phyloP scores from a whole-genome alignment of 1,140 invertebrate species.

The Drosophila tani region DNA sequence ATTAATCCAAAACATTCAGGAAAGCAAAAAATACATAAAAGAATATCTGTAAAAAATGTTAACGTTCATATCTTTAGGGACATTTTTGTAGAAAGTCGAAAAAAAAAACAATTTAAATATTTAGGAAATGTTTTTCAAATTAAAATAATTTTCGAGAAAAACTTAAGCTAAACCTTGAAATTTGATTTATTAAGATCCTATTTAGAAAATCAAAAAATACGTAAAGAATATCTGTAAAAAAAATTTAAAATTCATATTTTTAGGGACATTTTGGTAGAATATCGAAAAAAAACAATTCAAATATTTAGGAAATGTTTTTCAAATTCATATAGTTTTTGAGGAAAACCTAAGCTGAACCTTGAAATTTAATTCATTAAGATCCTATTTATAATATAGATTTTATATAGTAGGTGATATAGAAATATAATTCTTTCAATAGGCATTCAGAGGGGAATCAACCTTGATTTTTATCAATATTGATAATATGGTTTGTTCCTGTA shows the following conservation, averaged over 20 bases:
- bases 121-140: too few species aligned
- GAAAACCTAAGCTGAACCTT: too few species aligned
- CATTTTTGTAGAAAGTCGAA: not conserved
- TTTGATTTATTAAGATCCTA: not conserved
- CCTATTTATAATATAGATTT: not conserved
- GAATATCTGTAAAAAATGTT: too few species aligned
- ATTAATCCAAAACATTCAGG: too few species aligned
- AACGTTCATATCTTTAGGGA: not conserved
- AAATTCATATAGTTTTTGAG: not conserved
- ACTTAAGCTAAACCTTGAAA: too few species aligned
- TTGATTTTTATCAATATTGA: not conserved
- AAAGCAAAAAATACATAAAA: too few species aligned
- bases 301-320: too few species aligned
- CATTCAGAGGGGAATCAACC: not conserved
- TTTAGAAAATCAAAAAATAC: too few species aligned
- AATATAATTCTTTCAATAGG: not conserved
- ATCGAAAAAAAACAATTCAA: not conserved
- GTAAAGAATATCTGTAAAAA: too few species aligned
- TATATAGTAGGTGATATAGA: not conserved
- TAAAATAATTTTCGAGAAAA: not conserved
- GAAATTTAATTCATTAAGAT: not conserved
- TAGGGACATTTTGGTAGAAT: not conserved
- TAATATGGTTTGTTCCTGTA: not conserved
- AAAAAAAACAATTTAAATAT: too few species aligned
- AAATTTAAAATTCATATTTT: not conserved